Percentiles rank a stretch among this genome's conserved stretches.
These are phyloP conservation scores for Spodoptera littoralis DNA, from an alignment of 2,888 invertebrate species.

Conservation along the genomic window DNA sequence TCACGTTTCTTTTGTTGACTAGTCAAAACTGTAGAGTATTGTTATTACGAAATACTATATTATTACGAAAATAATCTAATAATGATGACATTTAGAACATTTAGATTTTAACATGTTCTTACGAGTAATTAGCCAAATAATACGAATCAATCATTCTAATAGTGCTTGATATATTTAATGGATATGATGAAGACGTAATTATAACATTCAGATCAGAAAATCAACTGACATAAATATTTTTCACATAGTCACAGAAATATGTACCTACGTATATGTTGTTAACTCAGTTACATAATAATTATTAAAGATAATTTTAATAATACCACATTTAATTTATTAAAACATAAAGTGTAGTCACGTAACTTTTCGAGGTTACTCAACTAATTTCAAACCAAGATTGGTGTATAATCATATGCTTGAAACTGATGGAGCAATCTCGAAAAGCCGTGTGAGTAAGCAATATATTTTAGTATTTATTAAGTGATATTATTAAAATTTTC, in stretches of 20 bases:
- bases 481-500: slow-evolving; percentile 25
- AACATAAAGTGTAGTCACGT: too few species aligned
- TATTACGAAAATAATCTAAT: slow-evolving; percentile 27
- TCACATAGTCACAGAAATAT: slow-evolving; percentile 39
- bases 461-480: not conserved
- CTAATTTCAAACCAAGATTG: too few species aligned
- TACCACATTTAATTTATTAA: not conserved
- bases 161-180: slow-evolving; percentile 35
- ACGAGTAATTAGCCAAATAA: slow-evolving; percentile 24
- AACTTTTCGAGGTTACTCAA: too few species aligned
- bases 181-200: slow-evolving; percentile 41
- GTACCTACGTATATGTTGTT: slow-evolving; percentile 23
- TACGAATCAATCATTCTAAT: slow-evolving; percentile 20
- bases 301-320: slow-evolving; percentile 27
- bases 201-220: slow-evolving; percentile 41
- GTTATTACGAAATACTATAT: slow-evolving; percentile 26
- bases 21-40: slow-evolving; percentile 22
- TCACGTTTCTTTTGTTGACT: slow-evolving; percentile 24
- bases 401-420: too few species aligned
- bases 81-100: slow-evolving; percentile 44
- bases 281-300: slow-evolving; percentile 43
- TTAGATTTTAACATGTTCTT: slow-evolving; percentile 11
- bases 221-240: slow-evolving; percentile 40
- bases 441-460: too few species aligned
- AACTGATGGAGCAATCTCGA: too few species aligned